Evolutionary conservation across 2,888 invertebrate species (phyloP), one percentile per base, ranked within the genome.

Genomic region (Eristalinus aeneus): DNA sequence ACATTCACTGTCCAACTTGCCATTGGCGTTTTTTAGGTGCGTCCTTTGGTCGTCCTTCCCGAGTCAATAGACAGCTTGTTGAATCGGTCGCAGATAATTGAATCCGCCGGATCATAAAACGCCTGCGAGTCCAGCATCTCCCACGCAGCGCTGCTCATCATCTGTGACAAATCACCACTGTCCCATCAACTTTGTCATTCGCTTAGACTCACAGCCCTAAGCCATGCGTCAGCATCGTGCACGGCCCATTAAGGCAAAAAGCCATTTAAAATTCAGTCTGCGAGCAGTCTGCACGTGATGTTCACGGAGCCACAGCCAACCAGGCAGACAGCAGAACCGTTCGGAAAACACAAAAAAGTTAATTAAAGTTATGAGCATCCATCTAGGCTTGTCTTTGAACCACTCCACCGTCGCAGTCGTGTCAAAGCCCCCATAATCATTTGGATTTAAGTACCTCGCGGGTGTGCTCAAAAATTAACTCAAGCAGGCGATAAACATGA

Each of bases 401-500:
- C 4, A 16, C 54, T 54, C 53, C 23, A 53, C 63, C 32, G 53
- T 73, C 36, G n/a, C 53, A 54, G n/a, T 39, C 12, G n/a, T 63
- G 63, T 65, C 31, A 65, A 16, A 53, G 65, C 23, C 27, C 12
- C 53, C 32, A 67, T 67, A 53, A 67, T 53, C 67, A 11, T 22
- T 8, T 63, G 54, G 53, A 64, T 73, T 73, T 63, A 67, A 58
- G 65, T 58, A 67, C 22, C 58, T 16, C 58, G 39, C 74, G 58
- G 32, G 23, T 67, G 58, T 31, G 32, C 22, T 34, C 39, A 39
- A 11, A 67, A 75, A 60, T 75, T 75, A 53, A 76, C 61, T 68
- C 53, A 36, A 54, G 20, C 53, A 63, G 61, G 76, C 53, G 36
- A 63, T 63, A 69, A 76, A 76, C 34, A 68, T 36, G 68, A 61